Base-by-base conservation (phyloP, 2,113 vertebrate genomes). In the cattle (Bos taurus) region DNA sequence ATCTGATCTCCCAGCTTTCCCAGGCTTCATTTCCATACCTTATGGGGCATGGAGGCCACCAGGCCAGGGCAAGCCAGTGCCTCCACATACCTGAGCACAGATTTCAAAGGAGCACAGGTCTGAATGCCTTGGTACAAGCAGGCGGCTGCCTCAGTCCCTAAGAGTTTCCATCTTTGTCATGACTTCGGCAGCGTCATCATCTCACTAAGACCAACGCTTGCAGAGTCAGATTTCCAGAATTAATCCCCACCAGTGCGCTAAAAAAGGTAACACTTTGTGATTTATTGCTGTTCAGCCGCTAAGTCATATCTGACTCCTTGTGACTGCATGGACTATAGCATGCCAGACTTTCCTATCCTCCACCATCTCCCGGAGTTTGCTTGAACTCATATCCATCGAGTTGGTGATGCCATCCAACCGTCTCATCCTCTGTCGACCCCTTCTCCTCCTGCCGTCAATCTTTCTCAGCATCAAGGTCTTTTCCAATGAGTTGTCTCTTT, bases 1-100 rank as follows among this genome's bases (percentile, higher is more conserved):
- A 96, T 98, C 91, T 94, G 82, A 97, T 91, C 90, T 83, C 83
- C 33, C 7, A 85, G 40, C 52, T 93, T 98, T 95, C 95, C 95
- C 82, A 93, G 96, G 83, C 90, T 88, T 98, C 52, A 95, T 91
- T 98, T 98, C 94, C 82, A 74, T 67, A 91, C 21, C n/a, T 84
- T 21, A 97, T 59, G 28, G 97, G 92, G 77, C 94, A 85, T 95
- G 96, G 95, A 94, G 71, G 88, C 46, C 77, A 48, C 25, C 74
- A 98, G 96, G 59, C 33, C 12, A 78, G 89, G 91, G 54, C 2
- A 48, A 95, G 91, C 60, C 84, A 89, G 59, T 17, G 81, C 43
- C 80, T 95, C 48, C 14, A 95, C 87, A 62, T 14, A 80, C 21
- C n/a, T 43, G 50, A 21, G 90, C 19, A 48, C 3, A 50, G 43